Percentiles rank a stretch among this genome's conserved stretches.
Evolutionary conservation across 2,113 vertebrate species (phyloP).

Genomic region (Ginglymostoma cirratum): DNA sequence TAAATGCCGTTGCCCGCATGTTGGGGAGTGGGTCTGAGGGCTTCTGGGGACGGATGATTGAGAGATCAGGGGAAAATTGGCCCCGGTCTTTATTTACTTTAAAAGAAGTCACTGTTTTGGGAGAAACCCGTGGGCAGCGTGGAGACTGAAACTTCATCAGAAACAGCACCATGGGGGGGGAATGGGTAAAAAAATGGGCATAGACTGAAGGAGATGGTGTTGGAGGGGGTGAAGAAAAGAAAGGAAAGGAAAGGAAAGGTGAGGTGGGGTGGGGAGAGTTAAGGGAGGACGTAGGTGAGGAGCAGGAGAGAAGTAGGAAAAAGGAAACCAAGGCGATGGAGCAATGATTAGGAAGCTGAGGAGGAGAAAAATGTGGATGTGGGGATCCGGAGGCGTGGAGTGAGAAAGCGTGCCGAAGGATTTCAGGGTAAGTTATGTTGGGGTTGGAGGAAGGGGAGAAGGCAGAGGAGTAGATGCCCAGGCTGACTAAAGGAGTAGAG

Average conservation of each 20-base stretch:
- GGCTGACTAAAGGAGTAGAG: no score
- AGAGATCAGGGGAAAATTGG: background rate
- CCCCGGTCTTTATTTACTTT: background rate
- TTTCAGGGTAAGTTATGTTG: no score
- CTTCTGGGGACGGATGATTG: background rate
- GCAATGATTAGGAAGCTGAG: background rate
- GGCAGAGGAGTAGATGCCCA: no score
- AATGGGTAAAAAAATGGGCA: background rate
- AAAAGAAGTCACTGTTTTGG: background rate
- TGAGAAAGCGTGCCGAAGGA: background rate
- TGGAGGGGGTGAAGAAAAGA: background rate
- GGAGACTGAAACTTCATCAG: background rate
- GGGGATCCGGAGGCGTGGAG: background rate
- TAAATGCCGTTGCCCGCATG: no score
- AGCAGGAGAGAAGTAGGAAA: no score
- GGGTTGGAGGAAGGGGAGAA: background rate
- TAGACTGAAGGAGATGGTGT: slow-evolving; percentile 29
- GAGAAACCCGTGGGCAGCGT: background rate
- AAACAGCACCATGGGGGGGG: background rate
- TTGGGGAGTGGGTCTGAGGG: background rate
- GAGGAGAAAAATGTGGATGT: background rate
- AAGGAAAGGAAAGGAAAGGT: background rate
- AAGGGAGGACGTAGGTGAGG: no score
- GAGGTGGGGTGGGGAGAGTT: background rate
- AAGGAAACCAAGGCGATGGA: background rate